phyloP scores from a whole-genome alignment of 2,113 vertebrate species.

The Notechis scutatus region DNA sequence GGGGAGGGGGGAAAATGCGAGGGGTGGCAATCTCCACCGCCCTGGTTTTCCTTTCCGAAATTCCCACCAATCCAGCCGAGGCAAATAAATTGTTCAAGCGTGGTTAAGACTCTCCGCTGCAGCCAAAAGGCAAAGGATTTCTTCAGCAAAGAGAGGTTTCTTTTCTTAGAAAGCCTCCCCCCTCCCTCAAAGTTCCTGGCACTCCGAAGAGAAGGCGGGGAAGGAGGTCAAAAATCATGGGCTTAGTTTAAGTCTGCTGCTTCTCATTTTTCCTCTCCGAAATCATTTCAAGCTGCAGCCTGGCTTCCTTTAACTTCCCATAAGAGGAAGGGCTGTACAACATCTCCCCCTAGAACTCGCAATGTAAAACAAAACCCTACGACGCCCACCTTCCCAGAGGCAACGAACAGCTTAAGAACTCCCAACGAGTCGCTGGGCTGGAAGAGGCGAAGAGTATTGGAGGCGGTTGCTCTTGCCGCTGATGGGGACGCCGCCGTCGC shows the following conservation, averaged over 20 bases:
- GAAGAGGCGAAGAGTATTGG: neutral
- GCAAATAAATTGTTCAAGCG: conserved; percentile 60
- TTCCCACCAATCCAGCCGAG: conserved; percentile 66
- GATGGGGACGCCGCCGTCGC: neutral
- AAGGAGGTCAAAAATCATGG: conserved; percentile 47
- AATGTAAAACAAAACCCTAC: neutral
- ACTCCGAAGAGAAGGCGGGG: conserved; percentile 44
- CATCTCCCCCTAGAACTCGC: neutral
- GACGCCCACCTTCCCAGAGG: neutral
- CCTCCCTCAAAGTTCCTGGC: conserved; percentile 68
- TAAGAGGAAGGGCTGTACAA: conserved; percentile 37
- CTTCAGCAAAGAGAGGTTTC: conserved; percentile 61
- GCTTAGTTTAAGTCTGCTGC: conserved; percentile 45
- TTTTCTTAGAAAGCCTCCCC: conserved; percentile 69
- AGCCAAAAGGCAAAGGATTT: conserved; percentile 65
- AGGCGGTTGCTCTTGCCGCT: neutral
- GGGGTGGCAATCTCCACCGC: conserved; percentile 44
- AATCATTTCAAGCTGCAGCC: conserved; percentile 66
- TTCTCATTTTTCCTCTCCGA: conserved; percentile 40
- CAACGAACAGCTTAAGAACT: neutral
- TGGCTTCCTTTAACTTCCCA: conserved; percentile 72
- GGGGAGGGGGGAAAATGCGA: neutral
- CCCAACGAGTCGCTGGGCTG: neutral
- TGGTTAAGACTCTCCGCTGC: conserved; percentile 60
- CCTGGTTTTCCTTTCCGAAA: conserved; percentile 58